Evolutionary conservation across 2,888 invertebrate species (phyloP).

Genomic region (Oeneis ivallda): DNA sequence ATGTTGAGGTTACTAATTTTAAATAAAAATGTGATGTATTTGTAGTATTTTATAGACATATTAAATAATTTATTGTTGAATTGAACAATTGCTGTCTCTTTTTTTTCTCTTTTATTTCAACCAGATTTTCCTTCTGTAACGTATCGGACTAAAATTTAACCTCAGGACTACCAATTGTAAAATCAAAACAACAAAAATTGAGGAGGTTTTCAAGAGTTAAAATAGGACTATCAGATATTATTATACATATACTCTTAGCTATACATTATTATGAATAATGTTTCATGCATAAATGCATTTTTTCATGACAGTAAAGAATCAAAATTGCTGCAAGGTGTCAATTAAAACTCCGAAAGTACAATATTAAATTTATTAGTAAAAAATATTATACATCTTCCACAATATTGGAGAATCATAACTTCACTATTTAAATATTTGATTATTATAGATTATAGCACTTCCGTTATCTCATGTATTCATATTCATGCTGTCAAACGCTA

Average conservation of each 20-base stretch:
- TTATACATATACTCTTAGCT: no score
- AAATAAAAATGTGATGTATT: slow-evolving; percentile 41
- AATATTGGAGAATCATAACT: slow-evolving; percentile 81
- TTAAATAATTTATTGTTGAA: slow-evolving; percentile 46
- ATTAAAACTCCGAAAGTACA: slow-evolving; percentile 67
- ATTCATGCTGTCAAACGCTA: slow-evolving; percentile 67
- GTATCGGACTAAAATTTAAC: no score
- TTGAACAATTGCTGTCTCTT: neutral
- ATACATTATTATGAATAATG: no score
- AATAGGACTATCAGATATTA: no score
- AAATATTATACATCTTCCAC: slow-evolving; percentile 83
- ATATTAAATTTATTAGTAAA: slow-evolving; percentile 83
- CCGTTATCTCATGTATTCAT: slow-evolving; percentile 48
- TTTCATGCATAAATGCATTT: no score
- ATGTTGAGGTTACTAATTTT: slow-evolving; percentile 23
- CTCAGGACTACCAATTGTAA: no score
- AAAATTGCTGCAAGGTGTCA: slow-evolving; percentile 22
- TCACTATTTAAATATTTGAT: slow-evolving; percentile 80
- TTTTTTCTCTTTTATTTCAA: slow-evolving; percentile 2
- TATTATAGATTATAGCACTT: slow-evolving; percentile 80
- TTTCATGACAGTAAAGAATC: no score
- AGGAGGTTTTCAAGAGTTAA: no score
- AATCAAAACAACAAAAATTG: no score
- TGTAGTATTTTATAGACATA: slow-evolving; percentile 41
- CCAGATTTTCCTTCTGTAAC: no score